Base-by-base conservation (phyloP, 1,140 invertebrate genomes). In the Colletes gigas region DNA sequence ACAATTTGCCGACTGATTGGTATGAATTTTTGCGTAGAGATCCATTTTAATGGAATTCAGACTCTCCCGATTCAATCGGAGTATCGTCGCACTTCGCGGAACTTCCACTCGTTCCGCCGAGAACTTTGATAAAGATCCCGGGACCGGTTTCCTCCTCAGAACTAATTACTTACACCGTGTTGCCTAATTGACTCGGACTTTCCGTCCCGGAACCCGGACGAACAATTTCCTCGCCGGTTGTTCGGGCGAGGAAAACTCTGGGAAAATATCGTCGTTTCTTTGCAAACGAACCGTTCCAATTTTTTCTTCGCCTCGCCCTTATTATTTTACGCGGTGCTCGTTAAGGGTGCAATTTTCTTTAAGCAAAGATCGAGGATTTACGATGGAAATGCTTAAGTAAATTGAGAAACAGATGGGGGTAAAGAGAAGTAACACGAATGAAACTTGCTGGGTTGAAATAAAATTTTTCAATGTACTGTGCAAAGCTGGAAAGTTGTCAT, bases 161-260 rank as follows among this genome's bases (percentile, higher is more conserved):
- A 65, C 75, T 82, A 82, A 82, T 82, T 83, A 82, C 57, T 78
- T 59, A 72, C 67, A 66, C 78, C 47, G 67, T 71, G 67, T 68
- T 44, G 67, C 60, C 68, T 83, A 75, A 83, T 85, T 68, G 78
- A 76, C 78, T 71, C 39, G 60, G 60, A 84, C 78, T 77, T 77
- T 62, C 68, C 65, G 69, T 60, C 30, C 30, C 80, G 65, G 44
- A 44, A 19, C 39, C 8, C 60, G n/a, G 69, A 71, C 47, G 41
- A 73, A 73, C 50, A 50, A 50, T 50, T 79, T 55, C 15, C 69
- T 41, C 12, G 41, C 52, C n/a, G 66, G 59, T 71, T 57, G 60
- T 52, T 12, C 44, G 44, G 7, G 10, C 10, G 44, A 47, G 12
- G 50, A 9, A 50, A 12, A 50, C 3, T 12, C 5, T n/a, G 15